Evolutionary conservation across 2,888 invertebrate genomes (phyloP).

Genomic region (Ormyrus nitidulus): DNA sequence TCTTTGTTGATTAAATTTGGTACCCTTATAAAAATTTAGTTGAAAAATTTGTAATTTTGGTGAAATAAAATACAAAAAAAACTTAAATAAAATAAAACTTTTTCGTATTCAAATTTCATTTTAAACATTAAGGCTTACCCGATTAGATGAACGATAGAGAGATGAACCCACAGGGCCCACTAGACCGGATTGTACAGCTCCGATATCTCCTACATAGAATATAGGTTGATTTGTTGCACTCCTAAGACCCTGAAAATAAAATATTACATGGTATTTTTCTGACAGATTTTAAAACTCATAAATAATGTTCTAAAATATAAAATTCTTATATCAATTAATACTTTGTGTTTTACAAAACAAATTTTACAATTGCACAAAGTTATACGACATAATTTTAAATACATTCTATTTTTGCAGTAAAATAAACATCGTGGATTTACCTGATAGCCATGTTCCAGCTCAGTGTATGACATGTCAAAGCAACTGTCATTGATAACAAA

Average conservation of each 20-base stretch:
- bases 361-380: background rate
- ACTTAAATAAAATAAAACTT: constrained; percentile 1
- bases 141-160: constrained; percentile 70
- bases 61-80: background rate
- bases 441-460: constrained; percentile 94
- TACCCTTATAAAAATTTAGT: constrained; percentile 45
- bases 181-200: constrained; percentile 66
- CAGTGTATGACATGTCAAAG: constrained; percentile 89
- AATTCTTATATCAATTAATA: constrained; percentile 2
- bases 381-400: constrained; percentile 1
- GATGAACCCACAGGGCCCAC: constrained; percentile 68
- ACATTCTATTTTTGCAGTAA: background rate
- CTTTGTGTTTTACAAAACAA: background rate
- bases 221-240: constrained; percentile 70
- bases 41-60: constrained; percentile 16
- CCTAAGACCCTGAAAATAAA: constrained; percentile 69
- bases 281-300: background rate
- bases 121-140: constrained; percentile 64
- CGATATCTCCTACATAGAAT: constrained; percentile 74
- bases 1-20: constrained; percentile 38
- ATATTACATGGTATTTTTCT: background rate
- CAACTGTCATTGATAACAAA: constrained; percentile 69
- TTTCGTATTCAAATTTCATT: no score
- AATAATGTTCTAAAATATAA: constrained; percentile 1
- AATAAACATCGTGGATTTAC: constrained; percentile 75